Conservation (phyloP, 37 sponge, comb jelly and placozoan genomes). For the Geodia barretti region DNA sequence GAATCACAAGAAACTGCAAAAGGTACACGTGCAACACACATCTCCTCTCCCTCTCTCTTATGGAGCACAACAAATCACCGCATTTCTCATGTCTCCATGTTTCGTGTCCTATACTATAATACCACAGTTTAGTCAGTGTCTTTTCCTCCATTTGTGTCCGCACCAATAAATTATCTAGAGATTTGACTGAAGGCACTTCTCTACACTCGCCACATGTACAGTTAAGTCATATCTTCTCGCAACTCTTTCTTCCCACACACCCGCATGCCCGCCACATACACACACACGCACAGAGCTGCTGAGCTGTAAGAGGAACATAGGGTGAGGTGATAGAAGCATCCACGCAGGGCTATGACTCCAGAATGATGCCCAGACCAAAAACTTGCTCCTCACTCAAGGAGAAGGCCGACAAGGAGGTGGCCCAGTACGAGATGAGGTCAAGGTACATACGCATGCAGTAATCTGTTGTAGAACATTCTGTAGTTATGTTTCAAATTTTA, state of each 20-base stretch:
- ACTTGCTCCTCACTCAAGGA: constrained; percentile 90
- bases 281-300: neutral
- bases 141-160: no score
- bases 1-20: constrained; percentile 80
- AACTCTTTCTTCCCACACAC: no score
- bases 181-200: no score
- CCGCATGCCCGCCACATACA: neutral
- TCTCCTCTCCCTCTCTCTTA: no score
- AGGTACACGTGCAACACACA: constrained; percentile 38
- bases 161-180: no score
- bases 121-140: no score
- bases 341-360: constrained; percentile 29
- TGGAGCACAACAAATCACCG: neutral
- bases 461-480: neutral
- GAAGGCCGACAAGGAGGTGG: constrained; percentile 92
- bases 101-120: no score
- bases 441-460: constrained; percentile 31
- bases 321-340: constrained; percentile 38
- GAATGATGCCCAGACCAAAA: constrained; percentile 92
- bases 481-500: neutral
- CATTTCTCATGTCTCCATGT: no score
- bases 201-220: no score
- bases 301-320: constrained; percentile 77
- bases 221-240: no score
- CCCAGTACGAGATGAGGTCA: constrained; percentile 90